Evolutionary conservation across 2,797 vertebrate species (phyloP).

Genomic region (Mycteria americana): DNA sequence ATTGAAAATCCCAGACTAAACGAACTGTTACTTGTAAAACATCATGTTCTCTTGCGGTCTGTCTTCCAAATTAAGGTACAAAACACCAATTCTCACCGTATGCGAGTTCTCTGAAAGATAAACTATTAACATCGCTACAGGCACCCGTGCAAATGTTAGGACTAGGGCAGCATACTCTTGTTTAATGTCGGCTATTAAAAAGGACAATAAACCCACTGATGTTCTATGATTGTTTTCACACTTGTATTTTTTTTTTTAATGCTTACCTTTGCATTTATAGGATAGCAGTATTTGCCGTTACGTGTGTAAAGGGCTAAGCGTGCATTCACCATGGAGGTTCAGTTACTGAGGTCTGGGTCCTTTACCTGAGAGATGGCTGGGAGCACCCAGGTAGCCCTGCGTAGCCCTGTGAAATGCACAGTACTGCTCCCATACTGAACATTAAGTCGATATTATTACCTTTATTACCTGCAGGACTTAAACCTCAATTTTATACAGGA

Average conservation of each 20-base stretch:
- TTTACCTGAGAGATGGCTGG: neutral
- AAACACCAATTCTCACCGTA: neutral
- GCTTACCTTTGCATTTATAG: neutral
- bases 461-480: neutral
- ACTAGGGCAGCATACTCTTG: neutral
- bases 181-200: conserved; percentile 10
- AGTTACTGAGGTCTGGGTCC: neutral
- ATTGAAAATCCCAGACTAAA: conserved; percentile 48
- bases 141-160: neutral
- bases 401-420: neutral
- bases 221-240: conserved; percentile 9
- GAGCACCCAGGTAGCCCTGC: neutral
- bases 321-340: neutral
- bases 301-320: neutral
- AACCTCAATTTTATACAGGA: neutral
- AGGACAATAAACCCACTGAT: neutral
- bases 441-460: neutral
- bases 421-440: neutral
- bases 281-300: neutral
- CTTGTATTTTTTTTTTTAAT: neutral
- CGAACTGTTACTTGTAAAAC: conserved; percentile 39
- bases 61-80: conserved; percentile 1
- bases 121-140: neutral
- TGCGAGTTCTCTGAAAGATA: conserved; percentile 13
- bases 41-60: neutral